These are phyloP conservation scores for Chironomus tentans DNA, from an alignment of 2,888 invertebrate genomes.

Conservation along the genomic window DNA sequence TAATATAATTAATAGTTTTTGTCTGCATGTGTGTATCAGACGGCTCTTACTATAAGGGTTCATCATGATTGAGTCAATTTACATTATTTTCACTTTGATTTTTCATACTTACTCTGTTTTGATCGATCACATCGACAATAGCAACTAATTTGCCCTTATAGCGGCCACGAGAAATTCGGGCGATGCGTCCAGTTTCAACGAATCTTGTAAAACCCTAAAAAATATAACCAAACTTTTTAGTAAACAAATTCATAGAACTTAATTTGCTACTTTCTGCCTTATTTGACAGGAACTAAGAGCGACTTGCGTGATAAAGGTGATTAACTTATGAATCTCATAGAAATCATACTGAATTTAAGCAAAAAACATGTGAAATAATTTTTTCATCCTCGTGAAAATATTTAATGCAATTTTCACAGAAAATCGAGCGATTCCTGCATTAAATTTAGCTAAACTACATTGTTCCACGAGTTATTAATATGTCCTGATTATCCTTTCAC, in stretches of 20 bases:
- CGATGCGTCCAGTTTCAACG: conserved; percentile 96
- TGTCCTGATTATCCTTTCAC: no score
- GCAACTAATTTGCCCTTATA: conserved; percentile 85
- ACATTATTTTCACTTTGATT: background rate
- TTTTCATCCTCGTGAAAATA: background rate
- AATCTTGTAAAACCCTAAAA: conserved; percentile 61
- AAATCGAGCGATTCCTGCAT: background rate
- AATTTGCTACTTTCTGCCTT: background rate
- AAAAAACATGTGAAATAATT: background rate
- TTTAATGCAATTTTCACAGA: background rate
- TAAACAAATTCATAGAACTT: background rate
- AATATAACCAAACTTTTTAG: background rate
- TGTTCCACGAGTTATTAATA: no score
- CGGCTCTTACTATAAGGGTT: conserved; percentile 66
- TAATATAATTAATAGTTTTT: conserved; percentile 33
- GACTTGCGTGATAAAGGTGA: background rate
- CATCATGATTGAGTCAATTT: conserved; percentile 40
- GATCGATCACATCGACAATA: conserved; percentile 95
- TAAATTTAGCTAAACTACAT: no score
- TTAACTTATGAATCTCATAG: background rate
- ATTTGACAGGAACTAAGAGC: background rate
- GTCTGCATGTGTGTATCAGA: conserved; percentile 59
- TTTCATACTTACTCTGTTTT: conserved; percentile 66
- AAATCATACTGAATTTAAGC: background rate
- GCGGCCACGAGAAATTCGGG: conserved; percentile 84